Percentiles rank a stretch among this genome's conserved stretches.
phyloP scores from a whole-genome alignment of 1,140 invertebrate species.

The Brachionus sp. region DNA sequence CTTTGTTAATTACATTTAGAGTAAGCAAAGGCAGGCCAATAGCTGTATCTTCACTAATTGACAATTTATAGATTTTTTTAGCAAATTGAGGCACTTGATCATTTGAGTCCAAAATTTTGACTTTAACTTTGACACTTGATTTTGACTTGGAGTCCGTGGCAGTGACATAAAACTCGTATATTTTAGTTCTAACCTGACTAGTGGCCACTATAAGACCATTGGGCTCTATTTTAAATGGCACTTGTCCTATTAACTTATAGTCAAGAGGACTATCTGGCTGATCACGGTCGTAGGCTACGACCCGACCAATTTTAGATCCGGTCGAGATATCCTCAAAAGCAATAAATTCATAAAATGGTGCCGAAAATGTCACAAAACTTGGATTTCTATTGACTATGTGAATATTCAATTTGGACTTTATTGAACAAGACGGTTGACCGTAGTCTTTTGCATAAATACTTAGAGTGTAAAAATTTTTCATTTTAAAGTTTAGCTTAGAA shows the following conservation, averaged over 20 bases:
- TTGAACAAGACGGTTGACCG: background rate
- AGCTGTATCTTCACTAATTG: background rate
- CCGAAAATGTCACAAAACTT: background rate
- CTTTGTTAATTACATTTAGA: constrained; percentile 15
- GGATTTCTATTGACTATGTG: constrained; percentile 19
- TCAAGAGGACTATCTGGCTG: background rate
- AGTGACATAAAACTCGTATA: constrained; percentile 27
- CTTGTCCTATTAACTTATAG: background rate
- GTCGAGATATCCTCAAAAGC: background rate
- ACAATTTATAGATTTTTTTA: background rate
- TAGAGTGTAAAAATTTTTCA: constrained; percentile 23
- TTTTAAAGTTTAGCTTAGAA: constrained; percentile 1
- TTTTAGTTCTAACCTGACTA: background rate
- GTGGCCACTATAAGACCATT: background rate
- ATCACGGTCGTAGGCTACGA: background rate
- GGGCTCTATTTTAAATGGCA: constrained; percentile 12
- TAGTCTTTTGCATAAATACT: background rate
- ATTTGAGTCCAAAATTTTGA: constrained; percentile 31
- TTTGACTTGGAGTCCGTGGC: background rate
- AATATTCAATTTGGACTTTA: background rate
- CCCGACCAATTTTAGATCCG: constrained; percentile 1
- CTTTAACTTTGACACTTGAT: constrained; percentile 38
- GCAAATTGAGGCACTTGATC: constrained; percentile 12
- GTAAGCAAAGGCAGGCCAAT: constrained; percentile 24
- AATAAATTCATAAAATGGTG: constrained; percentile 45